Evolutionary conservation across 2,113 vertebrate genomes (phyloP).

Genomic region (Lepisosteus oculatus): DNA sequence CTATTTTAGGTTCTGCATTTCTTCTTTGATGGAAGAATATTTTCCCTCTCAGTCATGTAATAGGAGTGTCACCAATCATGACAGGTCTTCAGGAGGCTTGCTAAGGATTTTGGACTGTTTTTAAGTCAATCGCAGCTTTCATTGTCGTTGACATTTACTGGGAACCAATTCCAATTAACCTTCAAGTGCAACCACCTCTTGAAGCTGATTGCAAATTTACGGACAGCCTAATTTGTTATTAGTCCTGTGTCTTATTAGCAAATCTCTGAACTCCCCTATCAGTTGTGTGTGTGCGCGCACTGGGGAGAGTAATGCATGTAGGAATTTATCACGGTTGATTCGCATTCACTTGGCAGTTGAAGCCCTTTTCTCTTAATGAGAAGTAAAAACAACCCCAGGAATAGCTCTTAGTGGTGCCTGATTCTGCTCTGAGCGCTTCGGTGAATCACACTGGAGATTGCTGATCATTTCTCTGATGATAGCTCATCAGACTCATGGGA

Average conservation of each 20-base stretch:
- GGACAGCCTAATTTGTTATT: constrained; percentile 75
- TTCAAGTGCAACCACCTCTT: constrained; percentile 71
- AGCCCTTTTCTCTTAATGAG: constrained; percentile 12
- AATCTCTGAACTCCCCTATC: constrained; percentile 31
- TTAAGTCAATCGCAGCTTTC: constrained; percentile 68
- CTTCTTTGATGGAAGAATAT: too few relatives aligned
- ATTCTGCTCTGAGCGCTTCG: too few relatives aligned
- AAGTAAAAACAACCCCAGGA: background rate
- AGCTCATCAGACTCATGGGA: too few relatives aligned
- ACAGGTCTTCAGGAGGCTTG: constrained; percentile 55
- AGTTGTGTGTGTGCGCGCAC: constrained; percentile 34
- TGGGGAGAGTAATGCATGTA: constrained; percentile 5
- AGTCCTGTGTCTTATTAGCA: constrained; percentile 56
- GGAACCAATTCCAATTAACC: constrained; percentile 75
- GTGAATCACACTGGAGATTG: too few relatives aligned
- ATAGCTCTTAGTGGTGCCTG: background rate
- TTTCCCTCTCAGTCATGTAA: constrained; percentile 31
- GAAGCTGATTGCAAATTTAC: constrained; percentile 67
- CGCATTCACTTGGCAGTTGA: background rate
- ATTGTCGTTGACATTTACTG: constrained; percentile 73
- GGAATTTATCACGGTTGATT: constrained; percentile 32
- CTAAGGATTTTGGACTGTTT: constrained; percentile 55
- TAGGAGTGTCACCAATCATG: constrained; percentile 48
- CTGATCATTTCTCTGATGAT: too few relatives aligned
- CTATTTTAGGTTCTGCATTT: too few relatives aligned